Conservation (phyloP, 2,113 vertebrate species). For the Coregonus clupeaformis region DNA sequence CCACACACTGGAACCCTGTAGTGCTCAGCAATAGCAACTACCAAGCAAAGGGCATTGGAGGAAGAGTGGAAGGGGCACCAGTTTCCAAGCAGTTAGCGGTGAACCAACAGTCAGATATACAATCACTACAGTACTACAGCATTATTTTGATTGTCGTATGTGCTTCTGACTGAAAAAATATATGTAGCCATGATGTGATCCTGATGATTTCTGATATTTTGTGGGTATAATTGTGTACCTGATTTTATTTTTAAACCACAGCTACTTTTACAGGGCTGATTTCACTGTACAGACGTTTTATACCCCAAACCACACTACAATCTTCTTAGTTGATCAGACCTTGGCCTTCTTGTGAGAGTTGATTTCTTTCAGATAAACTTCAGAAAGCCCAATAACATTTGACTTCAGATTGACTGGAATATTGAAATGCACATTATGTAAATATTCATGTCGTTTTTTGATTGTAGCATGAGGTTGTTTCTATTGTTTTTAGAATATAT, state of each 20-base stretch:
- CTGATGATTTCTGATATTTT: neutral
- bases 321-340: neutral
- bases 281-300: neutral
- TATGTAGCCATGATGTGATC: neutral
- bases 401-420: neutral
- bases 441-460: slow-evolving; percentile 1
- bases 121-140: neutral
- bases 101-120: neutral
- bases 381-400: neutral
- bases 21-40: slow-evolving; percentile 4
- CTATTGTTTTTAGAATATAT: slow-evolving; percentile 1
- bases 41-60: too few species aligned
- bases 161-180: neutral
- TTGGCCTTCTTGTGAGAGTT: neutral
- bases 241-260: neutral
- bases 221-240: neutral
- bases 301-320: neutral
- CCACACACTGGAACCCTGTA: neutral
- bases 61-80: neutral
- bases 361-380: neutral
- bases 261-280: neutral
- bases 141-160: neutral
- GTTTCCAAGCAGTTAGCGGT: neutral
- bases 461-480: neutral
- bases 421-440: slow-evolving; percentile 6